These are phyloP conservation scores for Microcebus griseorufus DNA, from an alignment of 2,113 vertebrate genomes.

Conservation along the genomic window DNA sequence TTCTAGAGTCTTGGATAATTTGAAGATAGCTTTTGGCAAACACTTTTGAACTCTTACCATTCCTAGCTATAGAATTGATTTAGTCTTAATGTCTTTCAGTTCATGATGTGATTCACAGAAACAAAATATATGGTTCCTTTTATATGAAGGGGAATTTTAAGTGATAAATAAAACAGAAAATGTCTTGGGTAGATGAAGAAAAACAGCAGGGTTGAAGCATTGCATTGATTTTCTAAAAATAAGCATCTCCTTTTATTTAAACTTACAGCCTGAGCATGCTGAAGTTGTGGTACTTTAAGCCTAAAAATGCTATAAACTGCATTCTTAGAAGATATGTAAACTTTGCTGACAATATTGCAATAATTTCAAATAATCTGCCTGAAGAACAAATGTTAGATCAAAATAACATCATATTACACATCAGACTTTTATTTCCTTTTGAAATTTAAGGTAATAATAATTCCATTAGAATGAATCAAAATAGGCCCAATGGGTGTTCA, in stretches of 20 bases:
- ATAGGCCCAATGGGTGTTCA: neutral
- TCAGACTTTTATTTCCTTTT: neutral
- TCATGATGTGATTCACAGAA: neutral
- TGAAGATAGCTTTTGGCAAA: neutral
- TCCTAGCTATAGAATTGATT: neutral
- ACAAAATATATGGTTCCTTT: neutral
- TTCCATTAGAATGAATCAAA: neutral
- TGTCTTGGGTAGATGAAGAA: neutral
- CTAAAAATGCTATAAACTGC: neutral
- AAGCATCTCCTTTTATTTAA: slow-evolving; percentile 27
- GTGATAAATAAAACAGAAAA: neutral
- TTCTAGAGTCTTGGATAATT: neutral
- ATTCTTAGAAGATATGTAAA: neutral
- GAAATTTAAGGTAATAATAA: slow-evolving; percentile 21
- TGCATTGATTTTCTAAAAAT: slow-evolving; percentile 53
- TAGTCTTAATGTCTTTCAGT: neutral
- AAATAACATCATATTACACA: slow-evolving; percentile 25
- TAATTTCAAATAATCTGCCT: neutral
- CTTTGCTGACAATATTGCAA: neutral
- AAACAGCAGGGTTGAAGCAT: neutral
- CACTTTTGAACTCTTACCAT: neutral
- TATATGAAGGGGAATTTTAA: slow-evolving; percentile 1
- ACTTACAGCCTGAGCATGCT: neutral
- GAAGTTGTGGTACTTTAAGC: neutral
- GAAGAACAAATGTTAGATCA: neutral